Base-by-base conservation (phyloP, 1,140 invertebrate species). In the Diabrotica undecimpunctata region DNA sequence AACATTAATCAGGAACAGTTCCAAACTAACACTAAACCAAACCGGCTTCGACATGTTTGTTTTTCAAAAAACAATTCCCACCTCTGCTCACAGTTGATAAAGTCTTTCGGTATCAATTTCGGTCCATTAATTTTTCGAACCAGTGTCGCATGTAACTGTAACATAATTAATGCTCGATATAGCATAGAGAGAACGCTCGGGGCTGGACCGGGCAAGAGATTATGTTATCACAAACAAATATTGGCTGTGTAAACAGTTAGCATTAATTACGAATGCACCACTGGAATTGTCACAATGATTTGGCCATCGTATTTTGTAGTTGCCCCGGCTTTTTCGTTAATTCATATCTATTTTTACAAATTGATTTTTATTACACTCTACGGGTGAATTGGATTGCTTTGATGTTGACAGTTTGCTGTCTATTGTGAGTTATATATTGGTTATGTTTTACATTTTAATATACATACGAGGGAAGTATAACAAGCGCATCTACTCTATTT, bases 181-280 rank as follows among this genome's bases (percentile, higher is more conserved):
- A 39, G 12, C 37, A 37, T 37, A 37, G 37, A 37, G 36, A 37
- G 36, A 36, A 36, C 36, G 38, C 25, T 38, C 3, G 25, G 37
- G 25, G 38, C 35, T 57, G 35, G 55, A 12, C 37, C 46, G 55
- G 55, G 54, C 53, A 58, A 58, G 54, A 59, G 51, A 60, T 39
- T 54, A 61, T 60, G 60, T 65, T 59, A 65, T 60, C 58, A 39
- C 64, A 61, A 65, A 65, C 64, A 65, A 65, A 65, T 59, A 65
- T 61, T 65, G 64, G 54, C 58, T 60, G 25, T 55, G 57, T 61
- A 65, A 65, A 65, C 64, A 65, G 58, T 65, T 61, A 61, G 52
- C 51, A 61, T 65, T 65, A 65, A 65, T 65, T 65, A 65, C 64
- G 50, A 60, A n/a, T 57, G 36, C 55, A 57, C 55, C 55, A 37